A percentile compares a stretch with the other conserved stretches of the same genome.
These are phyloP conservation scores for Oceanodroma tethys DNA, from an alignment of 2,113 vertebrate species.

Conservation along the genomic window DNA sequence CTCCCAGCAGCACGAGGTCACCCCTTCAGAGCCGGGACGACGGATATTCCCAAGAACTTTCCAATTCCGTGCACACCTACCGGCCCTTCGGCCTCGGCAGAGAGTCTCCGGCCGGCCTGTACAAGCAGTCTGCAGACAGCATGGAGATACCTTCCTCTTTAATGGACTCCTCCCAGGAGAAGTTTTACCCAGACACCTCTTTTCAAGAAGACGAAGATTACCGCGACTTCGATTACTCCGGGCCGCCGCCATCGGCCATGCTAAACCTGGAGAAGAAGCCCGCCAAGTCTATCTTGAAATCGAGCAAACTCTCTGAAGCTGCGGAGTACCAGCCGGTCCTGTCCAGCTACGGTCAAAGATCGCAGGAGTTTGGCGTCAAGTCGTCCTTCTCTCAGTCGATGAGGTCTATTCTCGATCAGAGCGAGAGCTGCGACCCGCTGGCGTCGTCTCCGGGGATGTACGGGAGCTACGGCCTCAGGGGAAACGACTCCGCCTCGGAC, in stretches of 20 bases:
- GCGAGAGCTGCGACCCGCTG: conserved; percentile 64
- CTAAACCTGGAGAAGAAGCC: conserved; percentile 79
- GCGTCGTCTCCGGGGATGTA: conserved; percentile 66
- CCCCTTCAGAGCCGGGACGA: conserved; percentile 73
- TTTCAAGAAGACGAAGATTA: conserved; percentile 81
- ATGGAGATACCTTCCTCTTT: conserved; percentile 72
- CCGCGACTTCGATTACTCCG: conserved; percentile 77
- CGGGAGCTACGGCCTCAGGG: conserved; percentile 62
- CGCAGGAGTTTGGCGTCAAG: conserved; percentile 70
- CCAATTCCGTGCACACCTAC: conserved; percentile 65
- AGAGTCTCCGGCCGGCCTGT: conserved; percentile 65
- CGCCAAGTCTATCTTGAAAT: conserved; percentile 75
- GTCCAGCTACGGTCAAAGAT: conserved; percentile 64
- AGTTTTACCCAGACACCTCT: conserved; percentile 78
- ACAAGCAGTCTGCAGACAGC: conserved; percentile 65
- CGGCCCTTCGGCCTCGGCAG: conserved; percentile 68
- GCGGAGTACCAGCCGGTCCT: conserved; percentile 70
- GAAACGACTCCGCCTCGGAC: conserved; percentile 64
- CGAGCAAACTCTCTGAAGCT: conserved; percentile 64
- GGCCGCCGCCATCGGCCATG: conserved; percentile 70
- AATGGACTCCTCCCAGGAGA: conserved; percentile 77
- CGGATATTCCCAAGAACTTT: conserved; percentile 67
- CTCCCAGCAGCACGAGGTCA: conserved; percentile 75
- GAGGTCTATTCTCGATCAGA: conserved; percentile 68
- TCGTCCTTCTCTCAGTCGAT: conserved; percentile 65